Evolutionary conservation across 1,140 invertebrate species (phyloP).

Genomic region (Oncopodura yosiiana): DNA sequence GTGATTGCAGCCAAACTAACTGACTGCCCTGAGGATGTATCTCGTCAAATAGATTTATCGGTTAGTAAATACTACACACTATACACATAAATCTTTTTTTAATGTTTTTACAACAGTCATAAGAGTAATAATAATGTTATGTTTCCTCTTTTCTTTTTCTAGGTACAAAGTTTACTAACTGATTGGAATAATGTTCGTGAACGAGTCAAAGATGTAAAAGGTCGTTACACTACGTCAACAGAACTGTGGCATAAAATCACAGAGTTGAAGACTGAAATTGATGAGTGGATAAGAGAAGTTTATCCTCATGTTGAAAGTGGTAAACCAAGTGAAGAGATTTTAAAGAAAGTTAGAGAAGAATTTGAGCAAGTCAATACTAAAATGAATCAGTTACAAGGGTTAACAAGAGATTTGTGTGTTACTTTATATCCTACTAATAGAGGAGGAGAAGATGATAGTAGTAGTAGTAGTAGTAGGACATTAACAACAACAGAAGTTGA

Average conservation of each 20-base stretch:
- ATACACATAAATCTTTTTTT: too few relatives aligned
- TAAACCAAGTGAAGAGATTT: not conserved
- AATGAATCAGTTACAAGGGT: conserved; percentile 20
- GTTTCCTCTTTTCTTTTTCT: too few relatives aligned
- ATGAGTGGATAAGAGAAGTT: conserved; percentile 12
- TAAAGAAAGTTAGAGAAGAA: conserved; percentile 15
- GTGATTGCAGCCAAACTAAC: conserved; percentile 16
- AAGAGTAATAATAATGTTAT: too few relatives aligned
- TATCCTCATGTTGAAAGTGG: conserved; percentile 13
- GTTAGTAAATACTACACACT: too few relatives aligned
- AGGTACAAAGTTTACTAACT: conserved; percentile 7
- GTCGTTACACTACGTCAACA: not conserved
- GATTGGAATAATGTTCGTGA: conserved; percentile 19
- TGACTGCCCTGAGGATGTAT: conserved; percentile 27
- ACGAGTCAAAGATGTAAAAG: conserved; percentile 5
- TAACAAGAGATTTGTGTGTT: conserved; percentile 18
- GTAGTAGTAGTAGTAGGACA: too few relatives aligned
- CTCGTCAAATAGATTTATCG: conserved; percentile 17
- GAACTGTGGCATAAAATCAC: not conserved
- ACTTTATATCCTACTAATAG: conserved; percentile 6
- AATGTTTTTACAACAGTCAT: too few relatives aligned
- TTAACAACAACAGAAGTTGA: conserved; percentile 1
- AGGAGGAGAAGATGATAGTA: not conserved
- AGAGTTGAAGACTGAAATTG: conserved; percentile 5
- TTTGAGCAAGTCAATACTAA: conserved; percentile 14